Evolutionary conservation across 2,888 invertebrate genomes (phyloP).

Genomic region (Aleiodes testaceus): DNA sequence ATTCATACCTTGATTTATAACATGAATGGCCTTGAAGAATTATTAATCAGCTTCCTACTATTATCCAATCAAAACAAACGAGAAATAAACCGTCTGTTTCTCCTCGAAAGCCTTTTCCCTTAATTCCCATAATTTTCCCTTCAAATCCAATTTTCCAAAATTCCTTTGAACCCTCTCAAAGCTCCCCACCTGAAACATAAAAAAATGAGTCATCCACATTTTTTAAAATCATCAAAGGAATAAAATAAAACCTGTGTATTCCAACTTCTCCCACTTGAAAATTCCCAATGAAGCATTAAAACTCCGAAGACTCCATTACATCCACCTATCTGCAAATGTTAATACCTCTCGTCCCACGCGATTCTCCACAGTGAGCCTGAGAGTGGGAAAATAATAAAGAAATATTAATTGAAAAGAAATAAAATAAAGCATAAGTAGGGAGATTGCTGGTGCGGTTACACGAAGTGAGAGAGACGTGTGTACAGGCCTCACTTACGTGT

Average conservation of each 20-base stretch:
- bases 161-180: not conserved
- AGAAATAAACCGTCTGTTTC: conserved; percentile 13
- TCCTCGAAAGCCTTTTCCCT: not conserved
- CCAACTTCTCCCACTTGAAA: not conserved
- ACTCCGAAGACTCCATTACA: not conserved
- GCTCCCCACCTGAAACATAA: not conserved
- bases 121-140: no score
- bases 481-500: conserved; percentile 19
- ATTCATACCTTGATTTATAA: no score
- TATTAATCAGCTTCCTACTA: not conserved
- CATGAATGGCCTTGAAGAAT: no score
- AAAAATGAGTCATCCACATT: not conserved
- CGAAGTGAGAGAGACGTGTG: conserved; percentile 21
- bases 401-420: conserved; percentile 28
- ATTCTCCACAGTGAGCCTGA: not conserved
- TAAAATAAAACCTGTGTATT: conserved; percentile 6
- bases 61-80: conserved; percentile 17
- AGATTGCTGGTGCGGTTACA: conserved; percentile 22
- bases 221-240: not conserved
- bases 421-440: conserved; percentile 34
- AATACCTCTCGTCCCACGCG: conserved; percentile 32
- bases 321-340: conserved; percentile 13
- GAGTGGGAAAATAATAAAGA: no score
- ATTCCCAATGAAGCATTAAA: no score
- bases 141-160: no score